Evolutionary conservation across 2,113 vertebrate genomes (phyloP), one percentile per base, ranked within the genome.

Genomic region (Periophthalmus modestus): DNA sequence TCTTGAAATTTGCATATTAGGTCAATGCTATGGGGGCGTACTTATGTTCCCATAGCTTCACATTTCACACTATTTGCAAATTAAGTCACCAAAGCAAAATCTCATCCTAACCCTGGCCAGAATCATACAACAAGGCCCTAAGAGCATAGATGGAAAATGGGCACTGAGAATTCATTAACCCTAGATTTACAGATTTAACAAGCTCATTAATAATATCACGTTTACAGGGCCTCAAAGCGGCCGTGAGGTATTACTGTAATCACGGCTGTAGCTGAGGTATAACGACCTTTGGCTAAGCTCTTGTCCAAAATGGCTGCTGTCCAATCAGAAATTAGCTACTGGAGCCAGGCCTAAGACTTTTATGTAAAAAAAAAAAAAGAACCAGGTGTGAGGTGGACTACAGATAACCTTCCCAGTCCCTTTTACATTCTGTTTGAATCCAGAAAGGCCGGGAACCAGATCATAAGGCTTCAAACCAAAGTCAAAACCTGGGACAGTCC

Each of bases 191-290:
- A 28, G 28, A 47, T 14, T 67, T 13, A 12, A 39, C 28, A 18
- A 68, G 24, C 57, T 77, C 69, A 79, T 74, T 57, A 72, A 78
- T 83, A 66, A 59, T 61, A 33, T 50, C 12, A 67, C 23, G 79
- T 73, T 78, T 67, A 33, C 68, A 48, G 46, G 66, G 61, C 74
- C 78, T 78, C 47, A 54, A 4, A 33, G 86, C 79, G 74, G 68
- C 78, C 70, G 69, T 57, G 59, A 81, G 68, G 87, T 88, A 72
- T 81, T 34, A 36, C 79, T 87, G 82, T 84, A 86, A 92, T 88
- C 77, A 89, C 73, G 70, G 75, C 73, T 66, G 81, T 82, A 76
- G 77, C 79, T 79, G 61, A 82, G 70, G 77, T 85, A 73, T 82
- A 80, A 81, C 19, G 61, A 63, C 61, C 61, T 33, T 36, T 63